phyloP scores from a whole-genome alignment of 2,888 invertebrate genomes.

The Hoplodrina blanda region DNA sequence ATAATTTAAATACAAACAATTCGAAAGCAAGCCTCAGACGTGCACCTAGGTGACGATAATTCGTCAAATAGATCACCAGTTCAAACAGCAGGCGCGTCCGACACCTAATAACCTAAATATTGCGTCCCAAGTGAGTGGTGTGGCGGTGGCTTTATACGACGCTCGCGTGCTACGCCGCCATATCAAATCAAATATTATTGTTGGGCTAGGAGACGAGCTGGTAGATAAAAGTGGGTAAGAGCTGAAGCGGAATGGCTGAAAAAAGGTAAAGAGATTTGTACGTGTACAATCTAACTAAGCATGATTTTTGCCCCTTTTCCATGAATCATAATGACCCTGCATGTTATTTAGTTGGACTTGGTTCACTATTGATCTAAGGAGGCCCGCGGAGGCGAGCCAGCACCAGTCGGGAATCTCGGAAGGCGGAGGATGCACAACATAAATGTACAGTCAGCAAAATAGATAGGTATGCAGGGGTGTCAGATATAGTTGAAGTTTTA shows the following conservation, averaged over 20 bases:
- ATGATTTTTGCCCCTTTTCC: no score
- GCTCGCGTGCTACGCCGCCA: slow-evolving; percentile 70
- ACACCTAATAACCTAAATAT: slow-evolving; percentile 73
- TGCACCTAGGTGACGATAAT: slow-evolving; percentile 23
- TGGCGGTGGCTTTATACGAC: slow-evolving; percentile 62
- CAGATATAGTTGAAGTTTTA: no score
- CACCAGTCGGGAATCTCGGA: no score
- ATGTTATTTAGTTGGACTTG: no score
- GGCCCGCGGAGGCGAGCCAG: no score
- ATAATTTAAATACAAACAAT: slow-evolving; percentile 7
- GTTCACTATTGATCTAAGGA: no score
- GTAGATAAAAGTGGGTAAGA: not conserved
- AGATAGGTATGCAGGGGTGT: no score
- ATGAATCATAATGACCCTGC: no score
- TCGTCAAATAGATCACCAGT: slow-evolving; percentile 27
- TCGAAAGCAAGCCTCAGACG: not conserved
- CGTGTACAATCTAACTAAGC: no score
- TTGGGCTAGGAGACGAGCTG: slow-evolving; percentile 66
- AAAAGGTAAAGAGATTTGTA: no score
- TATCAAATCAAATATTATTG: slow-evolving; percentile 70
- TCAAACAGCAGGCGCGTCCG: slow-evolving; percentile 61
- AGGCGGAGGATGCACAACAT: no score
- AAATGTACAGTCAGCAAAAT: no score
- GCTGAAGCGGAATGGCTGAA: not conserved
- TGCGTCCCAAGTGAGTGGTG: slow-evolving; percentile 57